Evolutionary conservation across 2,797 vertebrate species (phyloP).

Genomic region (Acrossocheilus wenchowensis): DNA sequence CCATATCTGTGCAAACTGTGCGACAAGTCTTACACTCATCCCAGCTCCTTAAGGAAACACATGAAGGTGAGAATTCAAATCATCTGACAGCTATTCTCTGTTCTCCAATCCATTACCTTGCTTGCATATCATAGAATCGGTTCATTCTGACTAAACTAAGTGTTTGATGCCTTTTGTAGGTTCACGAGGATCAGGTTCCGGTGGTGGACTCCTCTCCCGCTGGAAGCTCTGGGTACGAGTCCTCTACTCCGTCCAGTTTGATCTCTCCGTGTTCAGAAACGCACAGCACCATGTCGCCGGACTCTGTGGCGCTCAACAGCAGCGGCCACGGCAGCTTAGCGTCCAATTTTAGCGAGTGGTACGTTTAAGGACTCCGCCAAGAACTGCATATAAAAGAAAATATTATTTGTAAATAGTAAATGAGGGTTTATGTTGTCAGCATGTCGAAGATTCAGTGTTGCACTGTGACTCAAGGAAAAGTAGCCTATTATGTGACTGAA

Average conservation of each 20-base stretch:
- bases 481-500: slow-evolving; percentile 9
- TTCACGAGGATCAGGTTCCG: slow-evolving; percentile 81
- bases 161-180: slow-evolving; percentile 64
- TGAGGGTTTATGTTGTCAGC: slow-evolving; percentile 78
- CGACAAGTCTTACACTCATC: slow-evolving; percentile 89
- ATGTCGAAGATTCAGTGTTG: slow-evolving; percentile 49
- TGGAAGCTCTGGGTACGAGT: slow-evolving; percentile 86
- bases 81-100: background rate
- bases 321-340: slow-evolving; percentile 78
- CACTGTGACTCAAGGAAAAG: slow-evolving; percentile 60
- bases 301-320: slow-evolving; percentile 75
- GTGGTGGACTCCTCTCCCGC: slow-evolving; percentile 82
- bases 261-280: slow-evolving; percentile 84
- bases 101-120: no score
- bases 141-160: no score
- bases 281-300: slow-evolving; percentile 79
- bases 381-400: slow-evolving; percentile 61
- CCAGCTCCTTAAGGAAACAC: slow-evolving; percentile 87
- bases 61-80: slow-evolving; percentile 80
- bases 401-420: slow-evolving; percentile 72
- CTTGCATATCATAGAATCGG: background rate
- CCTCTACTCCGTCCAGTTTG: slow-evolving; percentile 82
- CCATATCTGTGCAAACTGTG: slow-evolving; percentile 90
- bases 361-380: slow-evolving; percentile 73
- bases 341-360: slow-evolving; percentile 89